phyloP scores from a whole-genome alignment of 1,140 invertebrate genomes.

The Halyomorpha halys region DNA sequence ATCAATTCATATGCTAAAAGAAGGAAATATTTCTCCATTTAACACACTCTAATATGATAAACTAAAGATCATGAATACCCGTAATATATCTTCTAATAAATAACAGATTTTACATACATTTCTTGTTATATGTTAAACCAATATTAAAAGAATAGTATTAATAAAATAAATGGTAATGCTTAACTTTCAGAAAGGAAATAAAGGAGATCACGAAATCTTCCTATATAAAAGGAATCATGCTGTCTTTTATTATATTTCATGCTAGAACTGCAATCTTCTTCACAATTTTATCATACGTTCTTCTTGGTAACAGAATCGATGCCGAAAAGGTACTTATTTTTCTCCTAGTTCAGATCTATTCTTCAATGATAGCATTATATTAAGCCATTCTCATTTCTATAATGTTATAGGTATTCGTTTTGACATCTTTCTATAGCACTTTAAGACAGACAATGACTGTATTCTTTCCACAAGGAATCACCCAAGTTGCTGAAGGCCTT shows the following conservation, averaged over 20 bases:
- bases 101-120: no score
- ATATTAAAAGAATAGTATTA: no score
- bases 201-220: constrained; percentile 54
- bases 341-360: background rate
- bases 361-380: no score
- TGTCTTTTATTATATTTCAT: constrained; percentile 63
- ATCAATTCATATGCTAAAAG: no score
- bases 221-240: constrained; percentile 57
- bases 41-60: no score
- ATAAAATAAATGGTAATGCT: no score
- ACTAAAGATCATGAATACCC: no score
- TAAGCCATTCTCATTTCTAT: constrained; percentile 12
- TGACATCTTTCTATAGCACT: constrained; percentile 62
- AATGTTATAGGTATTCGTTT: constrained; percentile 48
- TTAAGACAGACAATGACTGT: constrained; percentile 60
- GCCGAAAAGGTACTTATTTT: constrained; percentile 55
- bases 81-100: no score
- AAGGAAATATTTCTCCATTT: no score
- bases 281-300: constrained; percentile 61
- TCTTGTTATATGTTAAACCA: no score
- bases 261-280: constrained; percentile 68
- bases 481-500: constrained; percentile 45
- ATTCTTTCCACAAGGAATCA: constrained; percentile 57
- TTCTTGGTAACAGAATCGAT: constrained; percentile 51
- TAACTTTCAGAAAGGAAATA: constrained; percentile 40